These are phyloP conservation scores for Tachypleus tridentatus DNA, from an alignment of 1,140 invertebrate genomes.

Conservation along the genomic window DNA sequence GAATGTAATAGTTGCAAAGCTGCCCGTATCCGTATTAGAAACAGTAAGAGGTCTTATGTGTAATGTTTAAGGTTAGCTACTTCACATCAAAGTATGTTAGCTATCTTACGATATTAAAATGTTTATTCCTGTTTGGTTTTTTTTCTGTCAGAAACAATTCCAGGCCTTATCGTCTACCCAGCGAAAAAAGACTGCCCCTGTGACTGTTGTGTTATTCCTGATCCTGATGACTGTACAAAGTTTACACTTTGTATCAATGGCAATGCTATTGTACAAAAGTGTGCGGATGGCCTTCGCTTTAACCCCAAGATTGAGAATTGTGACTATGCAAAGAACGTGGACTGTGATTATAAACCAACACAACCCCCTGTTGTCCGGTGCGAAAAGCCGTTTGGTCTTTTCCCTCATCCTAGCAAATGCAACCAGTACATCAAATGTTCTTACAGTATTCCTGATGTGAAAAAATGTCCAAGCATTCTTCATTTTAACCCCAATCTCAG, in stretches of 20 bases:
- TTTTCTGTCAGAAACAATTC: too few species aligned
- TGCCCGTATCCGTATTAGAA: too few species aligned
- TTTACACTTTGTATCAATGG: slow-evolving; percentile 8
- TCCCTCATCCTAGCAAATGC: too few species aligned
- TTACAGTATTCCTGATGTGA: slow-evolving; percentile 7
- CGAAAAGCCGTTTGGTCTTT: too few species aligned
- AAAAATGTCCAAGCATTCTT: slow-evolving; percentile 22
- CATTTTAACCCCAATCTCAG: slow-evolving; percentile 22
- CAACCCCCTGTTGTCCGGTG: too few species aligned
- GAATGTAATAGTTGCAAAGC: too few species aligned
- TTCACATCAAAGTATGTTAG: too few species aligned
- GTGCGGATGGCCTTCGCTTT: slow-evolving; percentile 10
- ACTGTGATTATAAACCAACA: background rate
- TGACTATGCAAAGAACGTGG: slow-evolving; percentile 9
- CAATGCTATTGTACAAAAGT: background rate
- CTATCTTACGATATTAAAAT: too few species aligned
- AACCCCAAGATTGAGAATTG: slow-evolving; percentile 8
- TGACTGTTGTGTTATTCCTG: slow-evolving; percentile 7
- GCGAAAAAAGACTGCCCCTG: slow-evolving; percentile 5
- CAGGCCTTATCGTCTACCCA: background rate
- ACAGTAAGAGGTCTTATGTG: too few species aligned
- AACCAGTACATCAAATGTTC: too few species aligned
- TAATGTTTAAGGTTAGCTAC: too few species aligned
- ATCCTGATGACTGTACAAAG: slow-evolving; percentile 9
- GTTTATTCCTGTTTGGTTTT: too few species aligned